Evolutionary conservation across 1,140 invertebrate species (phyloP), one percentile per base, ranked within the genome.

Genomic region (Archivesica marissinica): DNA sequence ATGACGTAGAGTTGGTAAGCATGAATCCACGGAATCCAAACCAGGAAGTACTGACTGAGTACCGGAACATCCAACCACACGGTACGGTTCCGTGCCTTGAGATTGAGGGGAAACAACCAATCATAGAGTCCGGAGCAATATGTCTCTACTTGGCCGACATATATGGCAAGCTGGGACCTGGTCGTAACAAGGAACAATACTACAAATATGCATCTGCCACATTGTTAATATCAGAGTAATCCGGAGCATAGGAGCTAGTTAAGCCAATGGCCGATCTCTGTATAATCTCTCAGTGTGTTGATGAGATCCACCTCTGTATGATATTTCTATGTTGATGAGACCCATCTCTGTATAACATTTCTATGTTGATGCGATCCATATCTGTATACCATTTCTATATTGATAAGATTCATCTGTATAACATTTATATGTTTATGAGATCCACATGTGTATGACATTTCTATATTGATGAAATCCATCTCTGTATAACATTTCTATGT

Each of bases 41-140:
- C 20, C 33, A 74, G 20, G 74, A 75, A 17, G 72, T 85, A 33
- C 28, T 85, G 1, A 66, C 82, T 9, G 25, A 83, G 25, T 91
- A 89, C 61, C 30, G 59, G 3, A 64, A 61, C 15, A 80, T 90
- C 2, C 90, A 90, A 39, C 89, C 88, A 47, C 90, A 90, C 64
- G 79, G 87, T 1, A 89, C 88, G 3, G 70, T 91, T 11, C 89
- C 90, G 0, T 88, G 89, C 20, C 41, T 90, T n/a, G 87, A 85
- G 15, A 38, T 88, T 2, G 88, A 90, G 20, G 87, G 85, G 0
- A 72, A 78, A n/a, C 61, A 64, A 30, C 50, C 84, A 2, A 72
- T 91, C 38, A 54, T 91, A 6, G 89, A 91, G 78, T 90, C 89
- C 0, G 90, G 87, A 13, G 90, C 90, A 38, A 89, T 91, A 66